Conservation (phyloP, 2,113 vertebrate genomes). For the Lepisosteus oculatus region DNA sequence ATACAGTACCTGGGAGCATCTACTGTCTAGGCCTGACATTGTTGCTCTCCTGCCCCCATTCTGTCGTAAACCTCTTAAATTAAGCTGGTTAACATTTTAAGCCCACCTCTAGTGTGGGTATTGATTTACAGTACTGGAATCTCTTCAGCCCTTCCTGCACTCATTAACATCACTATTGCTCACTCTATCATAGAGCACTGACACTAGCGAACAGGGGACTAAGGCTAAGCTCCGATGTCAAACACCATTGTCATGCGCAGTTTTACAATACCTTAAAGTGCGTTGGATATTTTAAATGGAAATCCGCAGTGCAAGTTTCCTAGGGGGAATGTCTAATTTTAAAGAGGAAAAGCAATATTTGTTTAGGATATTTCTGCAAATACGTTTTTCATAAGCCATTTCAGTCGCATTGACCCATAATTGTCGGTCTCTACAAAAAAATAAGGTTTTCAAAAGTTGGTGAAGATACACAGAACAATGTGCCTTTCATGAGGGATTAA, state of each 20-base stretch:
- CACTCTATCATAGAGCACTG: slow-evolving; percentile 5
- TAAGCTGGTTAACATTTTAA: slow-evolving; percentile 35
- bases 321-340: no score
- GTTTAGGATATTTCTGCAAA: not conserved
- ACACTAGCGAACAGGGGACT: not conserved
- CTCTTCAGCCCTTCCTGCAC: slow-evolving; percentile 15
- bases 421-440: no score
- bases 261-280: slow-evolving; percentile 18
- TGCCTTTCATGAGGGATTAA: no score
- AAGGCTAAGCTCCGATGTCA: slow-evolving; percentile 6
- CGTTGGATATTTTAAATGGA: slow-evolving; percentile 6
- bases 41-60: slow-evolving; percentile 35
- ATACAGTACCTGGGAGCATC: slow-evolving; percentile 27
- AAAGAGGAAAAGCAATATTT: not conserved
- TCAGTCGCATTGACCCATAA: no score
- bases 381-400: not conserved
- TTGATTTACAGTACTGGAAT: slow-evolving; percentile 10
- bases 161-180: slow-evolving; percentile 41
- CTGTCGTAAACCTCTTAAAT: slow-evolving; percentile 38
- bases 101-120: slow-evolving; percentile 17
- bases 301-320: not conserved
- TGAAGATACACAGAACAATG: no score
- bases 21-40: slow-evolving; percentile 46
- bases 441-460: no score
- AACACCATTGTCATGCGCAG: slow-evolving; percentile 8